Evolutionary conservation across 2,888 invertebrate species (phyloP).

Genomic region (Andrena dorsata): DNA sequence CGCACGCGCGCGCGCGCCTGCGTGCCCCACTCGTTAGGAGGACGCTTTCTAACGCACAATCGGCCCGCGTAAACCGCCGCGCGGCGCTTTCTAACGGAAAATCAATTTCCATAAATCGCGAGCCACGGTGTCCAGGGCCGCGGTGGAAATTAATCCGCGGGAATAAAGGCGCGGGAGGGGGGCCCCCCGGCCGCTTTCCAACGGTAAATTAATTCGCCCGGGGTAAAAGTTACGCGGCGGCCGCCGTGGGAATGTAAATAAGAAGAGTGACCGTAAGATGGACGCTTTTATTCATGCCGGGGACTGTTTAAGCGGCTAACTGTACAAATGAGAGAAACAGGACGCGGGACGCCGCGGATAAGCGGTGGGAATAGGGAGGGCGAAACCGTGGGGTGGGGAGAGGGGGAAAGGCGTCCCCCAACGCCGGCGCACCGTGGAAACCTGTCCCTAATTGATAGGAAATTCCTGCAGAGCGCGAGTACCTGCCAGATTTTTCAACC

Average conservation of each 20-base stretch:
- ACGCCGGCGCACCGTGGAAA: slow-evolving; percentile 73
- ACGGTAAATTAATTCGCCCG: slow-evolving; percentile 55
- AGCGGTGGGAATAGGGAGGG: slow-evolving; percentile 45
- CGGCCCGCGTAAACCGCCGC: background rate
- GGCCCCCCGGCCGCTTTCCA: slow-evolving; percentile 21
- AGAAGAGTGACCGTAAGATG: slow-evolving; percentile 56
- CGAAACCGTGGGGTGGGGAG: slow-evolving; percentile 46
- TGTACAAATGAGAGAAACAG: slow-evolving; percentile 79
- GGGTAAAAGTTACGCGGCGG: slow-evolving; percentile 36
- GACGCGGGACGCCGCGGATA: slow-evolving; percentile 72
- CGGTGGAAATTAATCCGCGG: slow-evolving; percentile 33
- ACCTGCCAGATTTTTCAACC: slow-evolving; percentile 77
- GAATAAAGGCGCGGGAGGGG: background rate
- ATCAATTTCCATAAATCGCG: slow-evolving; percentile 54
- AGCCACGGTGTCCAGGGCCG: background rate
- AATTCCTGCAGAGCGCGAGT: slow-evolving; percentile 78
- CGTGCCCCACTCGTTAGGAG: background rate
- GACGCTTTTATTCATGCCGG: slow-evolving; percentile 61
- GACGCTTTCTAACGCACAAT: slow-evolving; percentile 28
- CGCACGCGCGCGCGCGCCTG: background rate
- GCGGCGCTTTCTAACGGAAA: slow-evolving; percentile 29
- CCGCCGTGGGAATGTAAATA: slow-evolving; percentile 65
- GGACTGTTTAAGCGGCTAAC: slow-evolving; percentile 75
- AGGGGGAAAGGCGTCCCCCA: slow-evolving; percentile 54
- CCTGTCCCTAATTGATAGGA: slow-evolving; percentile 84